phyloP scores from a whole-genome alignment of 2,888 invertebrate species.

The Sinohyriopsis cumingii region DNA sequence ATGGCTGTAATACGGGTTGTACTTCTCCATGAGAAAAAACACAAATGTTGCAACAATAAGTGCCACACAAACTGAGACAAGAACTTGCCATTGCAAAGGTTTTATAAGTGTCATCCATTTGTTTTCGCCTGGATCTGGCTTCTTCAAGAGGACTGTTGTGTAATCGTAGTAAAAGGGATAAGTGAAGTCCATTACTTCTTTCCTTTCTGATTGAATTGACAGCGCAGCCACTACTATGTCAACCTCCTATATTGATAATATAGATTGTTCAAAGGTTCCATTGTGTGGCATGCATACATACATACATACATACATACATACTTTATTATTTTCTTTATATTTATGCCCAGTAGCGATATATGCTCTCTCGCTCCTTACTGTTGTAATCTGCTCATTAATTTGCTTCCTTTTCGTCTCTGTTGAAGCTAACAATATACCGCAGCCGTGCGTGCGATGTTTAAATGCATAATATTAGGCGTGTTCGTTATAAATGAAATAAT shows the following conservation, averaged over 20 bases:
- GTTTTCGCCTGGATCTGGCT: conserved; percentile 27
- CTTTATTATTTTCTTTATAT: too few species aligned
- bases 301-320: too few species aligned
- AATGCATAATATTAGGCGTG: too few species aligned
- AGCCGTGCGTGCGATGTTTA: too few species aligned
- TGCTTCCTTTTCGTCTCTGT: too few species aligned
- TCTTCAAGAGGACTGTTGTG: conserved; percentile 38
- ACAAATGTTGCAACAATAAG: conserved; percentile 23
- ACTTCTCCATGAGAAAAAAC: conserved; percentile 28
- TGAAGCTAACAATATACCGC: too few species aligned
- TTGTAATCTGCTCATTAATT: too few species aligned
- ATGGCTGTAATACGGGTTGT: conserved; percentile 23
- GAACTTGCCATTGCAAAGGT: conserved; percentile 39
- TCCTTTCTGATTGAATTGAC: conserved; percentile 91
- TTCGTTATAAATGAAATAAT: too few species aligned
- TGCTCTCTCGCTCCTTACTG: too few species aligned
- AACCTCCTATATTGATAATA: conserved; percentile 78
- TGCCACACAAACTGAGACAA: conserved; percentile 25
- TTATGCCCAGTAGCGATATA: too few species aligned
- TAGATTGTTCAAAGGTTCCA: too few species aligned
- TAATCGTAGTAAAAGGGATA: conserved; percentile 78
- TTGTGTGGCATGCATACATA: too few species aligned
- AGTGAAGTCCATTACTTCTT: conserved; percentile 91
- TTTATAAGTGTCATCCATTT: conserved; percentile 44
- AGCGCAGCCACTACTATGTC: conserved; percentile 87